phyloP scores from a whole-genome alignment of 2,113 vertebrate species.

The Onychostruthus taczanowskii region DNA sequence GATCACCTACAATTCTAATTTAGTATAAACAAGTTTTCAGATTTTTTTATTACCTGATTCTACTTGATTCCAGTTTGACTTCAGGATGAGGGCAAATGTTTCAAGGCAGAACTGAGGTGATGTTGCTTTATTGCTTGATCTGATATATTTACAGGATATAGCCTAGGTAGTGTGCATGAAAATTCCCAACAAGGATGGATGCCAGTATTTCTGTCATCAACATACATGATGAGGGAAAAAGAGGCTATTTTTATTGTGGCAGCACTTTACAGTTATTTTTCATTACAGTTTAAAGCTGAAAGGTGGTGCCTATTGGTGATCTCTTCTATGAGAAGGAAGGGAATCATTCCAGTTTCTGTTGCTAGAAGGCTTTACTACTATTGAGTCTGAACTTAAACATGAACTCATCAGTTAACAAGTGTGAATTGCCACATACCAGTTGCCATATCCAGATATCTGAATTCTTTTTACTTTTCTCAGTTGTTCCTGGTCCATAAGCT shows the following conservation, averaged over 20 bases:
- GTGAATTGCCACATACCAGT: conserved; percentile 73
- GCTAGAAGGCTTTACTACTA: not conserved
- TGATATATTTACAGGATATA: not conserved
- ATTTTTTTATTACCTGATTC: not conserved
- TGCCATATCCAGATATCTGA: conserved; percentile 95
- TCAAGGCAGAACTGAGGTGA: not conserved
- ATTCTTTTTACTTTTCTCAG: conserved; percentile 47
- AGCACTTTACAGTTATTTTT: not conserved
- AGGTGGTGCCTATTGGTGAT: not conserved
- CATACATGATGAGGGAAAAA: not conserved
- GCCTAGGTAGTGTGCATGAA: not conserved
- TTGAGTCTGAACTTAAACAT: not conserved
- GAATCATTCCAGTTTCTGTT: not conserved
- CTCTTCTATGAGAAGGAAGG: not conserved
- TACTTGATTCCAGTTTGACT: not conserved
- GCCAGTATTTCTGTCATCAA: not conserved
- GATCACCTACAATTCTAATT: not conserved
- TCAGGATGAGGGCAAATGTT: not conserved
- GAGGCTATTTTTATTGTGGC: not conserved
- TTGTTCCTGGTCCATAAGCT: conserved; percentile 80
- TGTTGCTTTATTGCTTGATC: not conserved
- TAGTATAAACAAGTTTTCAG: not conserved
- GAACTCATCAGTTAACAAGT: not conserved
- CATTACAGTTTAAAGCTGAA: not conserved
- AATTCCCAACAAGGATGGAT: not conserved